phyloP scores from a whole-genome alignment of 2,888 invertebrate species.

The Drosophila recens region DNA sequence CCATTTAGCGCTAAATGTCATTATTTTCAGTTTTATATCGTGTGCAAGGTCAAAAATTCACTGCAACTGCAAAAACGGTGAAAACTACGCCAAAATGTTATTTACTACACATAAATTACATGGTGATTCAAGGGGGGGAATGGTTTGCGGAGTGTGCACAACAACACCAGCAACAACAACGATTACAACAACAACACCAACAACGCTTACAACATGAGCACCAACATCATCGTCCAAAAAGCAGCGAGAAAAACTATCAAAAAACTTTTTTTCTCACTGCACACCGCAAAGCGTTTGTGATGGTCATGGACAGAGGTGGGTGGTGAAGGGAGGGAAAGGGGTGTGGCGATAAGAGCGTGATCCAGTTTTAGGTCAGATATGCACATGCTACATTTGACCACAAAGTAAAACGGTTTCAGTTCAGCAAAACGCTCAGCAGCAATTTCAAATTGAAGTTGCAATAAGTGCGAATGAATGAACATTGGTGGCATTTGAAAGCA shows the following conservation, averaged over 20 bases:
- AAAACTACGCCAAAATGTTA: conserved; percentile 67
- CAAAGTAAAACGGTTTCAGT: conserved; percentile 77
- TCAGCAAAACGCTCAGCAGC: conserved; percentile 67
- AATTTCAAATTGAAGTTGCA: conserved; percentile 69
- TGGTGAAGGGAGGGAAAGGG: conserved; percentile 9
- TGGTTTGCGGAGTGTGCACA: conserved; percentile 2
- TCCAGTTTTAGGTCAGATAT: conserved; percentile 64
- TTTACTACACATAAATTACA: conserved; percentile 78
- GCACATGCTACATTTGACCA: conserved; percentile 81
- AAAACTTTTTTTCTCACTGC: conserved; percentile 37
- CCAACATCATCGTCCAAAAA: conserved; percentile 11
- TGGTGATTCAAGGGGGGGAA: not conserved
- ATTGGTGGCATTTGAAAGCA: conserved; percentile 21
- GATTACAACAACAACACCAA: conserved; percentile 8
- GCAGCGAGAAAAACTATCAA: conserved; percentile 68
- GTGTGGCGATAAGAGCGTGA: conserved; percentile 18
- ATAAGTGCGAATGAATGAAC: conserved; percentile 63
- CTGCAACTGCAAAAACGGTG: conserved; percentile 33
- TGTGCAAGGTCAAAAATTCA: conserved; percentile 65
- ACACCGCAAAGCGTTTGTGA: conserved; percentile 69
- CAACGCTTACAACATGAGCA: conserved; percentile 18
- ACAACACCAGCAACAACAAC: conserved; percentile 13
- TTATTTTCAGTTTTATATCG: conserved; percentile 71
- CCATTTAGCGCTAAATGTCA: conserved; percentile 72
- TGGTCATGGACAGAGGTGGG: conserved; percentile 33